Conservation (phyloP, 2,888 invertebrate species). For the Cephalotes varians region DNA sequence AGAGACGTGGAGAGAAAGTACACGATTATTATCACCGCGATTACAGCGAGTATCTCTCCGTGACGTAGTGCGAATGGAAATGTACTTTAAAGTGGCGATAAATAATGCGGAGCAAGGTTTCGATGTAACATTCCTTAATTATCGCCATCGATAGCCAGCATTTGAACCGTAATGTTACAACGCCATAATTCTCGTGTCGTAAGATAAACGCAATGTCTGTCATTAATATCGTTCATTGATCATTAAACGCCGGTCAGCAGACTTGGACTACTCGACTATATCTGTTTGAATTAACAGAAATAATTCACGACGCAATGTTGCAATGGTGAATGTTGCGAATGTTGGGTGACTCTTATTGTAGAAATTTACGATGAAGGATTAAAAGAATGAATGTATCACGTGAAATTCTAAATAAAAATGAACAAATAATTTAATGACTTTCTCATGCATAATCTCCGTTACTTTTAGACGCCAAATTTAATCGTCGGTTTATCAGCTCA, state of each 20-base stretch:
- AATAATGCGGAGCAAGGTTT: constrained; percentile 7
- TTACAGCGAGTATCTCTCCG: background rate
- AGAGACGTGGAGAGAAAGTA: background rate
- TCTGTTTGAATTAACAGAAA: constrained; percentile 6
- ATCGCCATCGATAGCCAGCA: background rate
- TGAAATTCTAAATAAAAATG: background rate
- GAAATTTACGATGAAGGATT: background rate
- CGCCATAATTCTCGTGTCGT: background rate
- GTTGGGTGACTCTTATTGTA: background rate
- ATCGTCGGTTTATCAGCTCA: constrained; percentile 1
- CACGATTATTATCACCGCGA: background rate
- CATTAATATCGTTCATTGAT: background rate
- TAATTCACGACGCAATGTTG: constrained; percentile 7
- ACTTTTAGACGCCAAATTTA: constrained; percentile 16
- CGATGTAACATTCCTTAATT: background rate
- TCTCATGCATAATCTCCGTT: background rate
- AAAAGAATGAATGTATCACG: background rate
- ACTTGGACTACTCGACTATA: background rate
- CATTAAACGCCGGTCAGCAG: background rate
- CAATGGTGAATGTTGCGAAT: background rate
- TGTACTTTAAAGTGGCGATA: constrained; percentile 11
- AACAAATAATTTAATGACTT: background rate
- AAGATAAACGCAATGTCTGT: background rate
- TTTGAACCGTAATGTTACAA: background rate
- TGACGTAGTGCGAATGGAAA: constrained; percentile 15